phyloP scores from a whole-genome alignment of 2,888 invertebrate genomes.

The Drosophila macrospina region DNA sequence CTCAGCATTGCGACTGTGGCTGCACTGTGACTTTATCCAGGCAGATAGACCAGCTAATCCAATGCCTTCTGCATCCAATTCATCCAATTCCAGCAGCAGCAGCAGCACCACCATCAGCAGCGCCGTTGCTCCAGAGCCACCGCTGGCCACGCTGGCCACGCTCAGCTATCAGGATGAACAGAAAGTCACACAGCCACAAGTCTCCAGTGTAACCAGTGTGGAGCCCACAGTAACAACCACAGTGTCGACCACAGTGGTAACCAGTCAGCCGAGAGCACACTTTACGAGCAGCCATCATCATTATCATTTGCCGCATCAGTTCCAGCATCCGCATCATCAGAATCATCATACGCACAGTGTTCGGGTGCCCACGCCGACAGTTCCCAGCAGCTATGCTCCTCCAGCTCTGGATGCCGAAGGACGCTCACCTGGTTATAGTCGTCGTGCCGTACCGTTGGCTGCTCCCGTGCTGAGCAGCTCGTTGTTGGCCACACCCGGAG shows the following conservation, averaged over 20 bases:
- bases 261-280: slow-evolving; percentile 75
- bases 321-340: slow-evolving; percentile 84
- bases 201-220: background rate
- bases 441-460: slow-evolving; percentile 38
- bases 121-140: slow-evolving; percentile 25
- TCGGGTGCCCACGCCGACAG: slow-evolving; percentile 79
- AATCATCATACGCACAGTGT: slow-evolving; percentile 83
- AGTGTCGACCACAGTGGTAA: slow-evolving; percentile 42
- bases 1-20: slow-evolving; percentile 51
- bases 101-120: slow-evolving; percentile 52
- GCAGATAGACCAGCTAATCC: slow-evolving; percentile 20
- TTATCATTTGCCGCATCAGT: slow-evolving; percentile 84
- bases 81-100: slow-evolving; percentile 60
- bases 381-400: slow-evolving; percentile 75
- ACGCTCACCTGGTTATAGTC: slow-evolving; percentile 47
- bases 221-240: background rate
- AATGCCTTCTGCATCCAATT: slow-evolving; percentile 60
- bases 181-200: slow-evolving; percentile 7
- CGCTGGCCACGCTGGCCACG: slow-evolving; percentile 63
- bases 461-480: slow-evolving; percentile 51
- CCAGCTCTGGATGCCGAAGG: slow-evolving; percentile 35
- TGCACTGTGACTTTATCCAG: slow-evolving; percentile 24
- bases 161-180: slow-evolving; percentile 74
- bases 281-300: slow-evolving; percentile 83
- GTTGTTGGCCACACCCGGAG: slow-evolving; percentile 39